Conservation (phyloP, 2,888 invertebrate species). For the Tanypteryx hageni region DNA sequence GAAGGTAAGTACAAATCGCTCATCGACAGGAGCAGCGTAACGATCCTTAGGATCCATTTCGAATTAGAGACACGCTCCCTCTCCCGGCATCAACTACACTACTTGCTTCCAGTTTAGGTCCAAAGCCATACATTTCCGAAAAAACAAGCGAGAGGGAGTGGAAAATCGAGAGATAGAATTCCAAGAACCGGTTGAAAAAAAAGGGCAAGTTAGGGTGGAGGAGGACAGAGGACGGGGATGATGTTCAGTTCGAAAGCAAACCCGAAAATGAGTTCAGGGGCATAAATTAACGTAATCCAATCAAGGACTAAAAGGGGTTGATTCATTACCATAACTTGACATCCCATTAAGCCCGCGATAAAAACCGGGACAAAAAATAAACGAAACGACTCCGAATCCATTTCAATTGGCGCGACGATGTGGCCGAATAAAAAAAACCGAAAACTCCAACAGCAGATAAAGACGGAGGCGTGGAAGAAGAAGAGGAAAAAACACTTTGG, state of each 20-base stretch:
- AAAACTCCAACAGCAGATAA: neutral
- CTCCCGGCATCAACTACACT: too few relatives aligned
- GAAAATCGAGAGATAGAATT: neutral
- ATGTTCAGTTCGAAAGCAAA: neutral
- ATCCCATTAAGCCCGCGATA: neutral
- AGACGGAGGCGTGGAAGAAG: neutral
- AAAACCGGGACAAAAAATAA: neutral
- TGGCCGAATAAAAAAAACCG: neutral
- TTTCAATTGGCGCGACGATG: neutral
- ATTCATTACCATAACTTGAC: slow-evolving; percentile 24
- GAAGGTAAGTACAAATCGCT: too few relatives aligned
- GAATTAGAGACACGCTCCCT: too few relatives aligned
- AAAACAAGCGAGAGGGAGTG: neutral
- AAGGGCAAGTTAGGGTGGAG: neutral
- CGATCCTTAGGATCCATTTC: too few relatives aligned
- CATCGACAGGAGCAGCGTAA: too few relatives aligned
- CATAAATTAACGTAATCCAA: slow-evolving; percentile 11
- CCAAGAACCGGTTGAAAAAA: neutral
- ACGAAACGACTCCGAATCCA: neutral
- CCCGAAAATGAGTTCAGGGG: neutral
- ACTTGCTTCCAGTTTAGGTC: too few relatives aligned
- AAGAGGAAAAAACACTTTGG: neutral
- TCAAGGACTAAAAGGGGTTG: neutral
- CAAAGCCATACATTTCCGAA: too few relatives aligned
- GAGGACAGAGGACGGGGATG: neutral